Base-by-base conservation (phyloP, 2,797 vertebrate species). In the Platyrinchus mystaceus region DNA sequence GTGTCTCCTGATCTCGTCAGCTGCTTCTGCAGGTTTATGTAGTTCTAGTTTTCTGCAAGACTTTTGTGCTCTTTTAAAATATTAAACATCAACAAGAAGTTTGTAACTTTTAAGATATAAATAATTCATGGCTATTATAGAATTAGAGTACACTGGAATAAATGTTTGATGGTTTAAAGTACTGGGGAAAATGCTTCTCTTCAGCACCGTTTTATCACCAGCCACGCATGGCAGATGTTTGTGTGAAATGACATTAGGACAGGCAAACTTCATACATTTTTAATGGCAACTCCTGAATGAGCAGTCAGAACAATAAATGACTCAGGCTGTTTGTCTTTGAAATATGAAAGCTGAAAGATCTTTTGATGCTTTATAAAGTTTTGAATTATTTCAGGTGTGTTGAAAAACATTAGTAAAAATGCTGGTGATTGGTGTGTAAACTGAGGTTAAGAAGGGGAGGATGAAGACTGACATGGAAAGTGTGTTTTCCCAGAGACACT, bases 151-250 rank as follows among this genome's bases (percentile, higher is more conserved):
- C 20, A 12, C 37, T 56, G 84, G 30, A 87, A 93, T 93, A 89
- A 92, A 83, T 90, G 56, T 92, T 94, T 93, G 68, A 83, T 95
- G 49, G 34, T 47, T 87, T 59, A 30, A 93, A 92, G 88, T 78
- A 34, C 10, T 41, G 58, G 19, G 73, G 74, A 24, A 86, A 64
- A 44, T 47, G 59, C 46, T 46, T 66, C 24, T 68, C 49, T 94
- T 55, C 62, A 82, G 60, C 64, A 22, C 67, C 18, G 18, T 19
- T 79, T 52, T 47, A 26, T 44, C 36, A 9, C 23, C 50, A 62
- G 85, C 62, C 37, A 0, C 19, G 53, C 46, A 7, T 36, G 87
- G 74, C 44, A 86, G 52, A 70, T 84, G 83, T 76, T 67, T 50
- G 55, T 59, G 2, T 20, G 47, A 71, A 47, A 32, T 83, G 82